Evolutionary conservation across 2,797 vertebrate species (phyloP).

Genomic region (Salarias fasciatus): DNA sequence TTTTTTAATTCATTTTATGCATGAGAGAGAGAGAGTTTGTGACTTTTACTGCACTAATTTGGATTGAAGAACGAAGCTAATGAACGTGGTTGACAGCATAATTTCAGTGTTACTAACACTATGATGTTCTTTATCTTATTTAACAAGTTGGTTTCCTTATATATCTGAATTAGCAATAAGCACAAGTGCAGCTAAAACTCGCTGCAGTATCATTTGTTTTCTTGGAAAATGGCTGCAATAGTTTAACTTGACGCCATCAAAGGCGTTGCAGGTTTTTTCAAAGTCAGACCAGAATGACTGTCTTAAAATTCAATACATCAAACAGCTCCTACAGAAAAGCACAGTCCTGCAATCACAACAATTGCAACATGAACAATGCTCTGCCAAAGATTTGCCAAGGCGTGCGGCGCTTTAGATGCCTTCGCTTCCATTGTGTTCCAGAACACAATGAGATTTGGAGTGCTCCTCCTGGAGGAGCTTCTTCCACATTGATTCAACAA

Average conservation of each 20-base stretch:
- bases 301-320: neutral
- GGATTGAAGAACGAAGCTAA: neutral
- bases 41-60: neutral
- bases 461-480: too few species aligned
- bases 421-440: too few species aligned
- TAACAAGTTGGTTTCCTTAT: neutral
- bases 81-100: neutral
- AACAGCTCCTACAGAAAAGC: neutral
- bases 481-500: too few species aligned
- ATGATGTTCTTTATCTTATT: neutral
- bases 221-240: neutral
- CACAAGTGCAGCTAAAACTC: neutral
- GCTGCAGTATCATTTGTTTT: neutral
- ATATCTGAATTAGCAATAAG: neutral
- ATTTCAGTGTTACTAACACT: neutral
- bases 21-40: neutral
- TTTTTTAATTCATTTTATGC: neutral
- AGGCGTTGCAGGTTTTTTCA: neutral
- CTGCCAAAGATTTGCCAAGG: too few species aligned
- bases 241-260: neutral
- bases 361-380: too few species aligned
- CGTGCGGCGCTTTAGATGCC: too few species aligned
- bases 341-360: too few species aligned
- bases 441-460: too few species aligned
- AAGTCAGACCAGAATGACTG: neutral